These are phyloP conservation scores for Cheilosia urbana DNA, from an alignment of 2,888 invertebrate genomes.

Conservation along the genomic window DNA sequence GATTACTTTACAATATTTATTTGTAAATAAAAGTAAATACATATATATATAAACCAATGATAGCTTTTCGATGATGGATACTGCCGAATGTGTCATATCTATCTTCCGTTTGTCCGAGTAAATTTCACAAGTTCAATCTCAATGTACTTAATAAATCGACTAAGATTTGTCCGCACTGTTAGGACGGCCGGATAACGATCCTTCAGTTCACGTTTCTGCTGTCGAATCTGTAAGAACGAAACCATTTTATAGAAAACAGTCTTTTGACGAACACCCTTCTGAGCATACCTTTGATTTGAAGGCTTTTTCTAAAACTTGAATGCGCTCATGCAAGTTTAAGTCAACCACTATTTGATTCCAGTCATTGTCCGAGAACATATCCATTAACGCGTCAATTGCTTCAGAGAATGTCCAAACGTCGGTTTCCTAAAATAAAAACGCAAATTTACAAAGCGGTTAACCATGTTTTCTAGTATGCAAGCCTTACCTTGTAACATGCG, in stretches of 20 bases:
- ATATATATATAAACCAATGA: background rate
- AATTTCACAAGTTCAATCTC: constrained; percentile 77
- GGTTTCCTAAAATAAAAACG: constrained; percentile 84
- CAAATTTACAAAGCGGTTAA: no score
- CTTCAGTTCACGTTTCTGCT: constrained; percentile 87
- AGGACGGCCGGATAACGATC: constrained; percentile 89
- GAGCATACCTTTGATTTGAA: constrained; percentile 87
- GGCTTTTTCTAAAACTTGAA: constrained; percentile 85
- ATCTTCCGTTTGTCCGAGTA: constrained; percentile 47
- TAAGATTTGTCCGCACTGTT: constrained; percentile 88
- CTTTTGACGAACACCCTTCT: background rate
- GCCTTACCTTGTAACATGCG: constrained; percentile 81
- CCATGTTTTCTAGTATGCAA: no score
- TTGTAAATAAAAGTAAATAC: background rate
- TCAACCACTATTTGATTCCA: constrained; percentile 87
- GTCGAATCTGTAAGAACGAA: constrained; percentile 85
- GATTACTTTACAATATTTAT: constrained; percentile 2
- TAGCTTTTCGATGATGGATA: background rate
- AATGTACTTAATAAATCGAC: constrained; percentile 88
- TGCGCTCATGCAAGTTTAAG: constrained; percentile 87
- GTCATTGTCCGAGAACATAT: constrained; percentile 91
- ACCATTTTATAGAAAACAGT: background rate
- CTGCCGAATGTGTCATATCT: constrained; percentile 1
- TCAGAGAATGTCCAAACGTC: constrained; percentile 90
- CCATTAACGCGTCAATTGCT: constrained; percentile 90